phyloP scores from a whole-genome alignment of 2,888 invertebrate genomes.

The Epirrhoe tristata region DNA sequence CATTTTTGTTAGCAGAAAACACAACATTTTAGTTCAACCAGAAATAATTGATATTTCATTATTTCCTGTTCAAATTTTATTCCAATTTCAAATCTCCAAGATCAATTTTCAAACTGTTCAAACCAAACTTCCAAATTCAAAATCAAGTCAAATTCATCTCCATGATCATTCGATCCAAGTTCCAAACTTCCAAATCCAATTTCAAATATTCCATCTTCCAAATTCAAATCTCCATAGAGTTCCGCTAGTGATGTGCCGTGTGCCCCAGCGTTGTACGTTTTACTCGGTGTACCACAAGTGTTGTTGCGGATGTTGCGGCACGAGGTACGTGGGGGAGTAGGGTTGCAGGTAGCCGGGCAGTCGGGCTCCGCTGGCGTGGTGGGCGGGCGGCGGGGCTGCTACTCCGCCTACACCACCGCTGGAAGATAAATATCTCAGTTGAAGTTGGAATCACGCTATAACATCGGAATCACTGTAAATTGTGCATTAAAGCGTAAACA shows the following conservation, averaged over 20 bases:
- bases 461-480: too few relatives aligned
- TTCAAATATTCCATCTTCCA: background rate
- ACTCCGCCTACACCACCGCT: conserved; percentile 60
- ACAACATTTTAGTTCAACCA: too few relatives aligned
- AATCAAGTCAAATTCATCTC: background rate
- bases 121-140: too few relatives aligned
- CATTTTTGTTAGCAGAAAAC: too few relatives aligned
- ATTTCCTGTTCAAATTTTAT: too few relatives aligned
- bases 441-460: too few relatives aligned
- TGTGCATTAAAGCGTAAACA: too few relatives aligned
- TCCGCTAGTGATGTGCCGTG: background rate
- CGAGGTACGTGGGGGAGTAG: conserved; percentile 80
- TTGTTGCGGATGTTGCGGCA: conserved; percentile 84
- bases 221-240: background rate
- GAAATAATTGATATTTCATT: too few relatives aligned
- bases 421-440: conserved; percentile 29
- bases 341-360: conserved; percentile 81
- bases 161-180: background rate
- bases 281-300: conserved; percentile 93
- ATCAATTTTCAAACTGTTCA: too few relatives aligned
- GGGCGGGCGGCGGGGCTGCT: conserved; percentile 93
- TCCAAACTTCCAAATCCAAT: background rate
- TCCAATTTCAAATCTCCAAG: too few relatives aligned
- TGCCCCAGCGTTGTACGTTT: conserved; percentile 22
- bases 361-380: conserved; percentile 89